Conservation (phyloP, 2,888 invertebrate genomes). For the Acanthopleura granulata region DNA sequence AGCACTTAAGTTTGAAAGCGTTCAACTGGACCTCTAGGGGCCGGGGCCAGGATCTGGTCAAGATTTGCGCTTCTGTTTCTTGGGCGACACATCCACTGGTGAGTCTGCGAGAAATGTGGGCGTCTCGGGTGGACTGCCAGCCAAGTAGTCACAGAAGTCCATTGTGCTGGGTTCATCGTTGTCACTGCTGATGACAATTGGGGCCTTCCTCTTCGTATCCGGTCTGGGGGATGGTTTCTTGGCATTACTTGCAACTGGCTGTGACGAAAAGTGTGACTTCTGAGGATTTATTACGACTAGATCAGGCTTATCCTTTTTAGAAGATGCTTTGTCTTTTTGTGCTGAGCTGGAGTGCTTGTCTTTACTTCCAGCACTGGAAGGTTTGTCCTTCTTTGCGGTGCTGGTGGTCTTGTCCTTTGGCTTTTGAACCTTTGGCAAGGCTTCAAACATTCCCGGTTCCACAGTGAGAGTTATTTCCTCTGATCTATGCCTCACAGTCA, state of each 20-base stretch:
- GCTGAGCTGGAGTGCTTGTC: too few species aligned
- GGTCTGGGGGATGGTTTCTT: neutral
- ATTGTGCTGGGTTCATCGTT: neutral
- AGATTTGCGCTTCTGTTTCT: neutral
- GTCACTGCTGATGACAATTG: neutral
- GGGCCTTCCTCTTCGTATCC: neutral
- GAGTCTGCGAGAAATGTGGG: neutral
- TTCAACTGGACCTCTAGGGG: too few species aligned
- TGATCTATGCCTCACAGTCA: neutral
- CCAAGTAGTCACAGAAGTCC: neutral
- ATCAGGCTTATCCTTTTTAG: neutral
- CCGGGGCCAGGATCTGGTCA: neutral
- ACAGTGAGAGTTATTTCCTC: neutral
- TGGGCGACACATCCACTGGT: neutral
- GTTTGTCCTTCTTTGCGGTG: neutral
- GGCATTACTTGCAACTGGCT: neutral
- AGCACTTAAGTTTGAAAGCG: too few species aligned
- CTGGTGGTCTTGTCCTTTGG: neutral
- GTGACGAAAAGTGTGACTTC: neutral
- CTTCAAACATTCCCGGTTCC: neutral
- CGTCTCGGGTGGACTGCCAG: neutral
- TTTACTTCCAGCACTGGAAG: neutral
- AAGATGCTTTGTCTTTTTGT: neutral
- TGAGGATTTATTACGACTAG: neutral
- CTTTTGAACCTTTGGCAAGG: neutral